Conservation (phyloP, 2,113 vertebrate genomes). For the Motacilla tschutschensis region DNA sequence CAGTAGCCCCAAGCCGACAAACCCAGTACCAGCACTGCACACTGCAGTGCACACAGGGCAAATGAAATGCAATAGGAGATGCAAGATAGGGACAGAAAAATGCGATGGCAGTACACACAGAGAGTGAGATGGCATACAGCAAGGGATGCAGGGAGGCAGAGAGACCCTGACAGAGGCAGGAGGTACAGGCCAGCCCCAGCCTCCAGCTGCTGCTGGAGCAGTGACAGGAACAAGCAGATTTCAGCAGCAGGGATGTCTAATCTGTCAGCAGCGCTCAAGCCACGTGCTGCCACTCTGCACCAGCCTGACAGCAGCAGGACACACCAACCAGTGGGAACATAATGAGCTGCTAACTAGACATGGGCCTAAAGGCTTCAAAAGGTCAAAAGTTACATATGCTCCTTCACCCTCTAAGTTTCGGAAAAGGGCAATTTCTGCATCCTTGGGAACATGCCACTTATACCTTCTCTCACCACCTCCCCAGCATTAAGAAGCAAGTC, state of each 20-base stretch:
- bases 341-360: slow-evolving; percentile 15
- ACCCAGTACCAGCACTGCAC: not conserved
- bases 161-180: not conserved
- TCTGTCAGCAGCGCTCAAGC: slow-evolving; percentile 16
- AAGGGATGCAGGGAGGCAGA: not conserved
- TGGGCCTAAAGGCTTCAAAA: slow-evolving; percentile 10
- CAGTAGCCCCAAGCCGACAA: not conserved
- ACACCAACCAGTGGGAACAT: not conserved
- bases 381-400: not conserved
- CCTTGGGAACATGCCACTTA: not conserved
- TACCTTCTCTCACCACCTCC: not conserved
- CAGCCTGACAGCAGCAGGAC: not conserved
- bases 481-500: not conserved
- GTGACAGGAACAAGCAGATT: slow-evolving; percentile 65
- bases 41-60: not conserved
- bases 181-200: not conserved
- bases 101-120: not conserved
- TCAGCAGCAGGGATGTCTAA: slow-evolving; percentile 62
- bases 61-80: not conserved
- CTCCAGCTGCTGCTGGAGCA: slow-evolving; percentile 41
- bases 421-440: slow-evolving; percentile 12
- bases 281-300: slow-evolving; percentile 45
- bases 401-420: not conserved
- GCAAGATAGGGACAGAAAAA: not conserved
- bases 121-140: not conserved